phyloP scores from a whole-genome alignment of 2,888 invertebrate genomes.

The Erebia palarica region DNA sequence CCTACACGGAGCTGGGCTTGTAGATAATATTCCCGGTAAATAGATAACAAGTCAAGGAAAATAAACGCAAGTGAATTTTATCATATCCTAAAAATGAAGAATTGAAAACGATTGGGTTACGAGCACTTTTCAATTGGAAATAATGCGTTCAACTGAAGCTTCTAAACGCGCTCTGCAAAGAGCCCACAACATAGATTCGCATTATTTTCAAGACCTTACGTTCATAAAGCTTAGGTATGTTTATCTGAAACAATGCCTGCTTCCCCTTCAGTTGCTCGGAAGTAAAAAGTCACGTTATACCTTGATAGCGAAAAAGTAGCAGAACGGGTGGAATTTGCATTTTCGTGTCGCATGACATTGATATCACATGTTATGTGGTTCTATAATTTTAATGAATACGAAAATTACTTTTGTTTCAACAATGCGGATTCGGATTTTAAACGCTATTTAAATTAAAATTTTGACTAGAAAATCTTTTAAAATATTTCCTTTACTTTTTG shows the following conservation, averaged over 20 bases:
- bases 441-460: not conserved
- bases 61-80: not conserved
- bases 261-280: constrained; percentile 21
- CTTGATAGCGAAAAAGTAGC: constrained; percentile 52
- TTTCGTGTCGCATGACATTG: constrained; percentile 74
- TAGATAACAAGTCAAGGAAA: not conserved
- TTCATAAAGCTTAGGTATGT: not conserved
- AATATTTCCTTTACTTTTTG: too few relatives aligned
- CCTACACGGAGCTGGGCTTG: not conserved
- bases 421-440: constrained; percentile 10
- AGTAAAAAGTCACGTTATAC: constrained; percentile 1
- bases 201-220: not conserved
- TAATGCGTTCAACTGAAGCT: too few relatives aligned
- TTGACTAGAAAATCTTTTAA: not conserved
- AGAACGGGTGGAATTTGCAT: constrained; percentile 64
- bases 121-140: too few relatives aligned
- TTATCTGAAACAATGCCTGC: constrained; percentile 3
- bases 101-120: too few relatives aligned
- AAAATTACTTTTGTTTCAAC: constrained; percentile 56
- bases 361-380: constrained; percentile 62
- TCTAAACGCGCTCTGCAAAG: not conserved
- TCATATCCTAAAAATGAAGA: not conserved
- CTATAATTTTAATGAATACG: constrained; percentile 71
- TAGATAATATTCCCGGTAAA: not conserved
- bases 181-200: not conserved